phyloP scores from a whole-genome alignment of 1,140 invertebrate species.

The Lordiphosa clarofinis region DNA sequence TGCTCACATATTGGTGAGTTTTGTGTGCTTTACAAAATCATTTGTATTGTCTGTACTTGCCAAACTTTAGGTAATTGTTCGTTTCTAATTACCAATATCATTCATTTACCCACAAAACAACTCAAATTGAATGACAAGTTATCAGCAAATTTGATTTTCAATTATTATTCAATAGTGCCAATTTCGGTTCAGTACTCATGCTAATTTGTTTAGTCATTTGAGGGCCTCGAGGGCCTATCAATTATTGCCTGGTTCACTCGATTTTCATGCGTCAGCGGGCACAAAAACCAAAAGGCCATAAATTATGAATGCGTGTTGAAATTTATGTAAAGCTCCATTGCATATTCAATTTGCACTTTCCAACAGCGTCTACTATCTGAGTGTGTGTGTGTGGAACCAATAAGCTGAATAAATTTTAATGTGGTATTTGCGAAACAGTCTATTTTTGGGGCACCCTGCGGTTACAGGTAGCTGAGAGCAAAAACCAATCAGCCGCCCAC shows the following conservation, averaged over 20 bases:
- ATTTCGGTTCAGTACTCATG: not conserved
- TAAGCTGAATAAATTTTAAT: slow-evolving; percentile 35
- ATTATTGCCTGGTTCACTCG: slow-evolving; percentile 9
- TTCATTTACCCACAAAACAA: too few species aligned
- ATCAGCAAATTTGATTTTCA: not conserved
- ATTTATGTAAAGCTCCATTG: slow-evolving; percentile 36
- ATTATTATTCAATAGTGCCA: not conserved
- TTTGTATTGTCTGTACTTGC: too few species aligned
- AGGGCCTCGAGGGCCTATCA: slow-evolving; percentile 5
- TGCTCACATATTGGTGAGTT: too few species aligned
- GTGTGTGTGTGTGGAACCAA: slow-evolving; percentile 33
- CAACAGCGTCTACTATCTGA: not conserved
- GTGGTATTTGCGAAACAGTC: slow-evolving; percentile 11
- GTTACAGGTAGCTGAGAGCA: not conserved
- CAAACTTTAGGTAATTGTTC: too few species aligned
- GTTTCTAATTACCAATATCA: too few species aligned
- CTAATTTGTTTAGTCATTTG: slow-evolving; percentile 1
- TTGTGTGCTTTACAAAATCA: too few species aligned
- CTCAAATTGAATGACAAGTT: too few species aligned
- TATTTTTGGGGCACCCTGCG: slow-evolving; percentile 1
- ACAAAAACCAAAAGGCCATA: slow-evolving; percentile 17
- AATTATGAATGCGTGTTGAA: slow-evolving; percentile 32
- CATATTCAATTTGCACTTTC: slow-evolving; percentile 38
- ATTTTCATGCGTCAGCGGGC: slow-evolving; percentile 24
- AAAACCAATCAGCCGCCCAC: slow-evolving; percentile 31